Conservation (phyloP, 2,888 invertebrate genomes). For the Diadegma fenestrale region DNA sequence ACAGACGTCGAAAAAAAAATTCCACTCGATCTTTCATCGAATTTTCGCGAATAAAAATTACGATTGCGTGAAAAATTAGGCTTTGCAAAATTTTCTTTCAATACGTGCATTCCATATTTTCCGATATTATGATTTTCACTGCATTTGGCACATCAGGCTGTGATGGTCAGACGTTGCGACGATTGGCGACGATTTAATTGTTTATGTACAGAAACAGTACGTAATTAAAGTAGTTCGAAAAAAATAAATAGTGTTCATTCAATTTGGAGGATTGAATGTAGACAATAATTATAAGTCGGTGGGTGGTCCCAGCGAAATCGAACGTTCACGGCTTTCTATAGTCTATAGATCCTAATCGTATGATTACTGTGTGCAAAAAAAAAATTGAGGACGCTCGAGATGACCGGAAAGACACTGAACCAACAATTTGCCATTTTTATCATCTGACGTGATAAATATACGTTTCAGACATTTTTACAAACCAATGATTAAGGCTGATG, state of each 20-base stretch:
- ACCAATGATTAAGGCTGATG: neutral
- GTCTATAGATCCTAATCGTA: slow-evolving; percentile 1
- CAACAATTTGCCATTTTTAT: neutral
- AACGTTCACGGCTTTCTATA: neutral
- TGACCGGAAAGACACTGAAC: neutral
- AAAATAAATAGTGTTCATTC: neutral
- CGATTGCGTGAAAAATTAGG: too few species aligned
- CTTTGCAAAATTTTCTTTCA: neutral
- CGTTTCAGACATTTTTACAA: neutral
- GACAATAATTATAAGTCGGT: neutral
- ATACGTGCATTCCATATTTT: neutral
- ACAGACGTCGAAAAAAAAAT: too few species aligned
- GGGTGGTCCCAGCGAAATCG: neutral
- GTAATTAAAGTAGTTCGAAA: neutral
- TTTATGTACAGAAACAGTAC: neutral
- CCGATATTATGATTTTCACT: neutral
- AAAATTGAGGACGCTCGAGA: slow-evolving; percentile 13
- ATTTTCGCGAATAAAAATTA: too few species aligned
- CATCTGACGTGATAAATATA: neutral
- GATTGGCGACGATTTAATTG: neutral
- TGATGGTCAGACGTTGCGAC: neutral
- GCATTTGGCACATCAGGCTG: neutral
- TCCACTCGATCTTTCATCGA: too few species aligned
- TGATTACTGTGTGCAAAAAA: slow-evolving; percentile 1
- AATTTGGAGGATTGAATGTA: neutral